Percentiles rank a stretch among this genome's conserved stretches.
phyloP scores from a whole-genome alignment of 1,140 invertebrate genomes.

The Lepidurus couesii region DNA sequence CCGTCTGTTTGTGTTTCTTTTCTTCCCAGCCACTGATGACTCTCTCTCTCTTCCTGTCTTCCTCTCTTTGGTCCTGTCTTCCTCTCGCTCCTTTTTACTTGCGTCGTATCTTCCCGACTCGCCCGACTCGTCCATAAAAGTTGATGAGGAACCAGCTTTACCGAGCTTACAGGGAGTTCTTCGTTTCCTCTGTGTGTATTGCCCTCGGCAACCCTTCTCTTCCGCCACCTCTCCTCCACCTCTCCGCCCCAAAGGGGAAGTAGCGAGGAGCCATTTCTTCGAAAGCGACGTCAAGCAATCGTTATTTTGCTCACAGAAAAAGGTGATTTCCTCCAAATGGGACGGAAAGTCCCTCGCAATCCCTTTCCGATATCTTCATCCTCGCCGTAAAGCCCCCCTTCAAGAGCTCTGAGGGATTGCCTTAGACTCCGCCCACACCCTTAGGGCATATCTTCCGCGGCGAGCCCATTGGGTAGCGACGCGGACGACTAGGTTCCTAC shows the following conservation, averaged over 20 bases:
- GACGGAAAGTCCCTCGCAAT: conserved; percentile 10
- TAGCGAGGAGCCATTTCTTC: background rate
- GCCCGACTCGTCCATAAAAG: conserved; percentile 1
- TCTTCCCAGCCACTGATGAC: background rate
- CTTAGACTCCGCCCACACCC: background rate
- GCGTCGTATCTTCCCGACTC: background rate
- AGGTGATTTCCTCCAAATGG: conserved; percentile 1
- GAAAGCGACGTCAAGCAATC: background rate
- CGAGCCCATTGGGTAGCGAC: background rate
- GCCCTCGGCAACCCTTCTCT: background rate
- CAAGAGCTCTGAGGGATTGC: background rate
- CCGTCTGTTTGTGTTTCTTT: background rate
- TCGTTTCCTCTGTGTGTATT: background rate
- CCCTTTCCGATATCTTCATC: conserved; percentile 15
- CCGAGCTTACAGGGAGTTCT: background rate
- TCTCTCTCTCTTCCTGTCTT: background rate
- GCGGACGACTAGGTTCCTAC: background rate
- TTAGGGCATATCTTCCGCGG: background rate
- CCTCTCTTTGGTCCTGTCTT: background rate
- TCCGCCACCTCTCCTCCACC: background rate
- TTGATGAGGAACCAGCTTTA: conserved; percentile 12
- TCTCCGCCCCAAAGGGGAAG: background rate
- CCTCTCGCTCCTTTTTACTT: background rate
- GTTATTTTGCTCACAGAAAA: background rate
- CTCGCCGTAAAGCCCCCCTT: background rate